Percentiles rank a stretch among this genome's conserved stretches.
phyloP scores from a whole-genome alignment of 2,797 vertebrate species.

The Tolypeutes matacus region DNA sequence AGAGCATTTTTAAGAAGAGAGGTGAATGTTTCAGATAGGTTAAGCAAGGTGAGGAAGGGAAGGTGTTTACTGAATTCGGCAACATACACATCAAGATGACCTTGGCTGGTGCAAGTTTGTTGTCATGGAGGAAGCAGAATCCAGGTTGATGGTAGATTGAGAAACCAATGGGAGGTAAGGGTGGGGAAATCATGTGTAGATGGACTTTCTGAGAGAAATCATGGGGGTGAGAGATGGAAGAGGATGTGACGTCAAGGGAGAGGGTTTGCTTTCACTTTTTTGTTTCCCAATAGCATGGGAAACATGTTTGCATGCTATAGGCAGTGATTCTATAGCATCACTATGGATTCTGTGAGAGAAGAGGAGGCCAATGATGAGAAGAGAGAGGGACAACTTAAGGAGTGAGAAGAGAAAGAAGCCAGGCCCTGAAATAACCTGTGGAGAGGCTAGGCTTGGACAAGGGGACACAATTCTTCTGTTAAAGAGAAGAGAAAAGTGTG shows the following conservation, averaged over 20 bases:
- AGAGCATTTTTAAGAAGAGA: neutral
- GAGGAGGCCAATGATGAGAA: neutral
- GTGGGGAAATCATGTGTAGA: neutral
- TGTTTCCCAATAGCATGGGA: neutral
- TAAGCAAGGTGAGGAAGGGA: neutral
- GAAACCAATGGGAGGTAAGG: neutral
- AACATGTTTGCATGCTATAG: neutral
- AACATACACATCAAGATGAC: conserved; percentile 64
- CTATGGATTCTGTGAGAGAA: neutral
- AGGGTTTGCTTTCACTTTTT: neutral
- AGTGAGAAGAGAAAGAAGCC: neutral
- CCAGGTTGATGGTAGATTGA: neutral
- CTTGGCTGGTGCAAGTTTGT: neutral
- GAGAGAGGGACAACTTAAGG: neutral
- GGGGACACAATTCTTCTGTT: neutral
- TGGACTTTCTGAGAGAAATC: neutral
- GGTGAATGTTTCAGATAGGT: neutral
- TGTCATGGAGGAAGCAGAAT: neutral
- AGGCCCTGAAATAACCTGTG: fast-evolving
- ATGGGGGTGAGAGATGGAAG: neutral
- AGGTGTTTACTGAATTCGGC: neutral
- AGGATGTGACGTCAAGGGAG: neutral
- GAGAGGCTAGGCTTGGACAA: neutral
- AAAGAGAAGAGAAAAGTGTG: neutral
- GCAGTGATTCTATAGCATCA: no score